Evolutionary conservation across 2,888 invertebrate species (phyloP).

Genomic region (Phymatocera aterrima): DNA sequence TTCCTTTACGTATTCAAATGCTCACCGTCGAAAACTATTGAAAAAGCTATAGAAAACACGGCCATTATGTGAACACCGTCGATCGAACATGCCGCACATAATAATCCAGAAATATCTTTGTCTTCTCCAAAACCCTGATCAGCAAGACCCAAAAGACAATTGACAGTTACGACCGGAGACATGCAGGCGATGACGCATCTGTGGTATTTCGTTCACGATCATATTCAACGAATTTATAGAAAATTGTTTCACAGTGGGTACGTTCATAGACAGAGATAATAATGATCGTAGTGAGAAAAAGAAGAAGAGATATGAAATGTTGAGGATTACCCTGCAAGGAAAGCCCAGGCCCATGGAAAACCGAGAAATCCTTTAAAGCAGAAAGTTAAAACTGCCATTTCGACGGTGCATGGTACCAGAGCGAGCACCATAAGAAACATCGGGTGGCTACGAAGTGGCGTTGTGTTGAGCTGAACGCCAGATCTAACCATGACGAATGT

Average conservation of each 20-base stretch:
- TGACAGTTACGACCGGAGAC: slow-evolving; percentile 70
- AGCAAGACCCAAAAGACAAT: slow-evolving; percentile 65
- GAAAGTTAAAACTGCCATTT: slow-evolving; percentile 58
- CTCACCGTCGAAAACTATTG: slow-evolving; percentile 81
- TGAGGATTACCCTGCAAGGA: slow-evolving; percentile 65
- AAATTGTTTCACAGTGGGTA: neutral
- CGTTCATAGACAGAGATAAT: neutral
- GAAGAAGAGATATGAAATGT: neutral
- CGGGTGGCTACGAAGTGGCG: slow-evolving; percentile 61
- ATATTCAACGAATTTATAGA: too few species aligned
- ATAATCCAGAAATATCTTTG: slow-evolving; percentile 85
- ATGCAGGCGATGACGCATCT: slow-evolving; percentile 68
- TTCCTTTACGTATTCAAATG: slow-evolving; percentile 13
- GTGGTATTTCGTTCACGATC: neutral
- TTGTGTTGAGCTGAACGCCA: slow-evolving; percentile 67
- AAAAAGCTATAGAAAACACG: slow-evolving; percentile 82
- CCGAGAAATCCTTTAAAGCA: slow-evolving; percentile 59
- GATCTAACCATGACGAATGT: slow-evolving; percentile 68
- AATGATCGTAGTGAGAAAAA: neutral
- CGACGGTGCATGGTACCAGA: slow-evolving; percentile 65
- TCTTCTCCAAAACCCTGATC: slow-evolving; percentile 82
- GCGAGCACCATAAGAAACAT: slow-evolving; percentile 62
- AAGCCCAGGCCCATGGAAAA: slow-evolving; percentile 69
- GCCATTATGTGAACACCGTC: slow-evolving; percentile 88
- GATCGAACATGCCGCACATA: slow-evolving; percentile 83